Base-by-base conservation (phyloP, 2,113 vertebrate species). In the Cavia porcellus region DNA sequence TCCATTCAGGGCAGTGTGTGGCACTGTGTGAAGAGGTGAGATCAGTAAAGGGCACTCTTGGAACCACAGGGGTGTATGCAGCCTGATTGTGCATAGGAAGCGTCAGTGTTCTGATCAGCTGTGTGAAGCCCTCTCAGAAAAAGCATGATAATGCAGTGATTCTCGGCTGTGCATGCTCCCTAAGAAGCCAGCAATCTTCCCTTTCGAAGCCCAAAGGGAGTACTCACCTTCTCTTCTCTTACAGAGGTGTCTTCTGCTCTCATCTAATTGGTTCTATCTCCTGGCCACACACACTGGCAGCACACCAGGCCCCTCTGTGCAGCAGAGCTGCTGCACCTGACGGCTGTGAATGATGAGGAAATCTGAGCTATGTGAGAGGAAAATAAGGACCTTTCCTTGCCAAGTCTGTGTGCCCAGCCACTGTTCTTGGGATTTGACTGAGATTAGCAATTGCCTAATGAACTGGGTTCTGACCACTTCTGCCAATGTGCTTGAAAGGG, bases 401-500 rank as follows among this genome's bases (percentile, higher is more conserved):
- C 97, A 98, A 92, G 90, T 74, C 83, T 93, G 57, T 85, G 61
- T 85, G 90, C 28, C 77, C 77, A 52, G 66, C 77, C 80, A 45
- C 55, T 97, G 84, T 96, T 97, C 87, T 89, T 86, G 93, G 96
- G 83, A 96, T 95, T 92, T 98, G 50, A 98, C 74, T 92, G 38
- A 94, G 84, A 86, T 92, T 82, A 94, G 94, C 32, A 50, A 83
- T 86, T 87, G 93, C 86, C 92, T 96, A 64, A 97, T 77, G 92
- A 97, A 75, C 42, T 89, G 89, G 93, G 25, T 45, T 91, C 85
- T 92, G 96, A 96, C 97, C 82, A 97, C 90, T 96, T 96, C 92
- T 85, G 87, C 87, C 79, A 95, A 38, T 42, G 70, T 25, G 92
- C 79, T 97, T 61, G 12, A 87, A 93, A 92, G 89, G 38, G 57